Evolutionary conservation across 1,140 invertebrate species (phyloP).

Genomic region (Drosophila seguyi): DNA sequence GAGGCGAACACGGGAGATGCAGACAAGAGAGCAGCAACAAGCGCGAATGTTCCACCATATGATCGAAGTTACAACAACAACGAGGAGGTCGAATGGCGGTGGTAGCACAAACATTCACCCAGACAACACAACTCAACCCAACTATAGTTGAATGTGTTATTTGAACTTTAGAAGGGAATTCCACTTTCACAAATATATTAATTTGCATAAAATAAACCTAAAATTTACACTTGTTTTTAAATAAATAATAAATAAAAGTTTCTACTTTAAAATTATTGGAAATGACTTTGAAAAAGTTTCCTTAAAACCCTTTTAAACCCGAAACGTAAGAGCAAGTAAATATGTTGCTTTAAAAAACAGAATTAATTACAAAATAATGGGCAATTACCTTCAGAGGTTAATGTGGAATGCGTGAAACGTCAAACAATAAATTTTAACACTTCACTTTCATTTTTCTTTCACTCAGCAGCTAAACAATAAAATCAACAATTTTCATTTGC

Average conservation of each 20-base stretch:
- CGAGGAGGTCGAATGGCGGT: conserved; percentile 8
- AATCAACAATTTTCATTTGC: background rate
- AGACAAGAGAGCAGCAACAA: conserved; percentile 18
- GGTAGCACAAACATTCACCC: conserved; percentile 2
- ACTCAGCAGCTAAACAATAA: background rate
- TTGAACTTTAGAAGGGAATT: background rate
- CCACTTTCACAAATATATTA: background rate
- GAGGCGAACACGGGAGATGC: conserved; percentile 5
- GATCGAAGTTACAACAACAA: conserved; percentile 38
- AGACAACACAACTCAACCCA: background rate
- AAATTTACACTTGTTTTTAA: too few species aligned
- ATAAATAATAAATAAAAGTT: too few species aligned
- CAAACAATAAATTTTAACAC: conserved; percentile 1
- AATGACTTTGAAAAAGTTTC: background rate
- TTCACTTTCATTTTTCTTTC: conserved; percentile 8
- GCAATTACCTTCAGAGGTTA: background rate
- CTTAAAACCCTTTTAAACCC: background rate
- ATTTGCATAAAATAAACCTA: background rate
- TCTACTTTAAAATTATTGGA: too few species aligned
- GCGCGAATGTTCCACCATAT: conserved; percentile 54
- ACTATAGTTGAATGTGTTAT: background rate
- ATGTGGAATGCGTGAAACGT: background rate
- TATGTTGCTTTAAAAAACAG: background rate
- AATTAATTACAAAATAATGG: background rate
- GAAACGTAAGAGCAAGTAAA: background rate